Percentiles rank a stretch among this genome's conserved stretches.
Conservation (phyloP, 2,888 invertebrate species). For the Drosophila merina region DNA sequence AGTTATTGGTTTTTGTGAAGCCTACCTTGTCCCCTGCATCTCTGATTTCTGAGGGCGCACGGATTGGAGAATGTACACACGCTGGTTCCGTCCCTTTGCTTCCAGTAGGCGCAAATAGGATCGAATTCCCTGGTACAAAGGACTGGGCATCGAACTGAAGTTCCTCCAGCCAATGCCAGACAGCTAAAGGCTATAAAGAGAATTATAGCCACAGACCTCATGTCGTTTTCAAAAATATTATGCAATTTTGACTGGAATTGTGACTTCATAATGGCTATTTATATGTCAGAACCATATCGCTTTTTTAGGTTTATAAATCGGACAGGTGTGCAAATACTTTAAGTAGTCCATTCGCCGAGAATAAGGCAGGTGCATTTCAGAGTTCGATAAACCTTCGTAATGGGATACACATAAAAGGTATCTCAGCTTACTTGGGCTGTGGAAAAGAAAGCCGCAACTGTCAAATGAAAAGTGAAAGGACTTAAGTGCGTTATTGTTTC, state of each 20-base stretch:
- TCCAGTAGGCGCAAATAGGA: constrained; percentile 29
- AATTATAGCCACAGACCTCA: constrained; percentile 17
- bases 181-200: constrained; percentile 24
- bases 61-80: constrained; percentile 34
- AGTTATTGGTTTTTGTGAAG: neutral
- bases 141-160: neutral
- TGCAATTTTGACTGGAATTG: neutral
- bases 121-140: constrained; percentile 11
- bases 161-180: constrained; percentile 10
- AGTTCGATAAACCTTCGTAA: constrained; percentile 37
- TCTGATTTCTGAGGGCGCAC: constrained; percentile 17
- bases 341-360: neutral
- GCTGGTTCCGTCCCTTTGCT: neutral
- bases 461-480: constrained; percentile 70
- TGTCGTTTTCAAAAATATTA: constrained; percentile 7
- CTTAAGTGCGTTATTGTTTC: constrained; percentile 55
- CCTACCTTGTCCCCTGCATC: constrained; percentile 26
- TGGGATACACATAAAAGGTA: constrained; percentile 39
- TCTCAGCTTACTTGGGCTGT: constrained; percentile 21
- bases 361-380: constrained; percentile 20
- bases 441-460: constrained; percentile 53
- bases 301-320: neutral
- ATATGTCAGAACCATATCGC: constrained; percentile 7
- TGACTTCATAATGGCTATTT: constrained; percentile 5
- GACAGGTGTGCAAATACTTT: constrained; percentile 18